Evolutionary conservation across 2,888 invertebrate genomes (phyloP).

Genomic region (Latrodectus hesperus): DNA sequence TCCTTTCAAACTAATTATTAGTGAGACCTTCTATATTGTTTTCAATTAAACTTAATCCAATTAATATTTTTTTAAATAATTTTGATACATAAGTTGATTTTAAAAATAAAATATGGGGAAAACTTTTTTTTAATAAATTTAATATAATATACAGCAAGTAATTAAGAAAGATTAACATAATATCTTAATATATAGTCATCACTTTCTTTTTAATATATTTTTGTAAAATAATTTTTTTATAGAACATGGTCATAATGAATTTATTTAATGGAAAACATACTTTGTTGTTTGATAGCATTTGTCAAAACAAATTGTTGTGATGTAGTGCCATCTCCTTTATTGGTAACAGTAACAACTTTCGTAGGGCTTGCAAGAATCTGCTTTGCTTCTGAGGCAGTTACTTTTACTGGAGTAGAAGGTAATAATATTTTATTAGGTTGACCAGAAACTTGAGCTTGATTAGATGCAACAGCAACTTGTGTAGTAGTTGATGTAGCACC

Average conservation of each 20-base stretch:
- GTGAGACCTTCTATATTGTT: too few relatives aligned
- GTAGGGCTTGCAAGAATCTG: slow-evolving; percentile 56
- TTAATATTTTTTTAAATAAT: too few relatives aligned
- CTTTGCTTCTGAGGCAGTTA: slow-evolving; percentile 36
- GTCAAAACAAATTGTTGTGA: slow-evolving; percentile 87
- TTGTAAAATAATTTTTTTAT: not conserved
- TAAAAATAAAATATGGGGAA: too few relatives aligned
- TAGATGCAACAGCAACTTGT: slow-evolving; percentile 30
- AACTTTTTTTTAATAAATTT: too few relatives aligned
- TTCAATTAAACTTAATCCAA: too few relatives aligned
- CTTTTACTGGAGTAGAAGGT: slow-evolving; percentile 40
- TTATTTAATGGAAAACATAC: slow-evolving; percentile 74
- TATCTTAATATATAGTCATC: too few relatives aligned
- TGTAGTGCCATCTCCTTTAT: slow-evolving; percentile 71
- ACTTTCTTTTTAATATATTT: too few relatives aligned
- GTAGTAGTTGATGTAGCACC: slow-evolving; percentile 15
- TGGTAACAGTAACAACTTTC: slow-evolving; percentile 70
- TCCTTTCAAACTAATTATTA: too few relatives aligned
- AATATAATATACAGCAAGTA: too few relatives aligned
- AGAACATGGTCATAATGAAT: not conserved
- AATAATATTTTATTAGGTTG: slow-evolving; percentile 37
- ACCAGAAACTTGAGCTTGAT: slow-evolving; percentile 16
- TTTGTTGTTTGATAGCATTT: slow-evolving; percentile 94
- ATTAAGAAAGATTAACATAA: too few relatives aligned
- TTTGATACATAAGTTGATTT: too few relatives aligned